phyloP scores from a whole-genome alignment of 1,140 invertebrate species.

The Hyphantria cunea region DNA sequence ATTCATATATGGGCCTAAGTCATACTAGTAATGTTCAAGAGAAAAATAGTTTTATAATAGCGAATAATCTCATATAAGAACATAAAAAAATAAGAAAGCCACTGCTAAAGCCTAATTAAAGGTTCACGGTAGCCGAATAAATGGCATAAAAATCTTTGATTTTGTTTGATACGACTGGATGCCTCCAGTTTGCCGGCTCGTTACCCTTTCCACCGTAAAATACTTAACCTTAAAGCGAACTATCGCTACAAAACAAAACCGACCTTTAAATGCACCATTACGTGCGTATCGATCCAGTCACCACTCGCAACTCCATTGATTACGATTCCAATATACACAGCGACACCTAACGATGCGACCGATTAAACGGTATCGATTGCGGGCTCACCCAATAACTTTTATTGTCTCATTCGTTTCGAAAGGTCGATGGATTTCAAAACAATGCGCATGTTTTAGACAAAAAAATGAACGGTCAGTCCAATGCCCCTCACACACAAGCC shows the following conservation, averaged over 20 bases:
- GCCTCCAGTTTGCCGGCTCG: conserved; percentile 2
- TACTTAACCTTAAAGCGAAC: conserved; percentile 18
- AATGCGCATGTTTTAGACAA: background rate
- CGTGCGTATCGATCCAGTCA: conserved; percentile 48
- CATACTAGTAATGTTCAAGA: no score
- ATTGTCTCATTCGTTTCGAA: background rate
- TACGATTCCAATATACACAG: conserved; percentile 20
- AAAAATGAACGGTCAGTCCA: conserved; percentile 33
- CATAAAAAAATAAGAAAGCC: background rate
- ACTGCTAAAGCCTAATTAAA: background rate
- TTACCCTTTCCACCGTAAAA: conserved; percentile 15
- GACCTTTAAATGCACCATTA: conserved; percentile 29
- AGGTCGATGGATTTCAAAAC: conserved; percentile 2
- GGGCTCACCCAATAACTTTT: background rate
- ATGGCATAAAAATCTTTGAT: background rate
- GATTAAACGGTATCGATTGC: conserved; percentile 38
- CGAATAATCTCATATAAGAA: background rate
- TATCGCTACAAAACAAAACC: conserved; percentile 30
- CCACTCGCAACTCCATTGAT: conserved; percentile 27
- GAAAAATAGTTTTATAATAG: no score
- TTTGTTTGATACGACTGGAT: conserved; percentile 6
- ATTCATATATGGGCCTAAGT: no score
- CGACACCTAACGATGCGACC: conserved; percentile 20
- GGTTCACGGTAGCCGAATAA: background rate
- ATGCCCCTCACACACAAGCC: conserved; percentile 39